Evolutionary conservation across 2,113 vertebrate species (phyloP).

Genomic region (Corythoichthys intestinalis): DNA sequence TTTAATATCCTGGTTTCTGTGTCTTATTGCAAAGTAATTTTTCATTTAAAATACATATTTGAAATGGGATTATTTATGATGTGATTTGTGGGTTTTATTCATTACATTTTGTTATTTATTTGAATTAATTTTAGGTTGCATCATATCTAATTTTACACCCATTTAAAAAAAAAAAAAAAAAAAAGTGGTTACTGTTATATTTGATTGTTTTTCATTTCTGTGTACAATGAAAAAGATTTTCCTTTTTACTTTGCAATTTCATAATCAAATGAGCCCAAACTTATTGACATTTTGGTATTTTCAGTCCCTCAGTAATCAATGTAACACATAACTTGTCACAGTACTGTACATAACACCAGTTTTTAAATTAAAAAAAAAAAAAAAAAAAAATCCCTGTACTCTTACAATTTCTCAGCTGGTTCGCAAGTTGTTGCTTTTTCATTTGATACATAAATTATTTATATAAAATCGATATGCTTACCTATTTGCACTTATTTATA

Average conservation of each 20-base stretch:
- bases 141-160: neutral
- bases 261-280: no score
- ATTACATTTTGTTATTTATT: neutral
- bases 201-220: neutral
- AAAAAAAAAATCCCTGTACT: neutral
- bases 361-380: no score
- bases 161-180: no score
- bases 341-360: neutral
- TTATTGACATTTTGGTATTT: no score
- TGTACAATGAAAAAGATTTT: neutral
- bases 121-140: neutral
- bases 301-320: no score
- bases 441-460: neutral
- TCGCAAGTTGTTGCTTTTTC: neutral
- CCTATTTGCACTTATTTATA: no score
- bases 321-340: neutral
- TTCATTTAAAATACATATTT: neutral
- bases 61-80: neutral
- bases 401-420: neutral
- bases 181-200: neutral
- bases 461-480: neutral
- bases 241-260: no score
- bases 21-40: no score
- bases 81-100: neutral
- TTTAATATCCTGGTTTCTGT: no score